Conservation (phyloP, 2,113 vertebrate species). For the Onychostoma macrolepis region DNA sequence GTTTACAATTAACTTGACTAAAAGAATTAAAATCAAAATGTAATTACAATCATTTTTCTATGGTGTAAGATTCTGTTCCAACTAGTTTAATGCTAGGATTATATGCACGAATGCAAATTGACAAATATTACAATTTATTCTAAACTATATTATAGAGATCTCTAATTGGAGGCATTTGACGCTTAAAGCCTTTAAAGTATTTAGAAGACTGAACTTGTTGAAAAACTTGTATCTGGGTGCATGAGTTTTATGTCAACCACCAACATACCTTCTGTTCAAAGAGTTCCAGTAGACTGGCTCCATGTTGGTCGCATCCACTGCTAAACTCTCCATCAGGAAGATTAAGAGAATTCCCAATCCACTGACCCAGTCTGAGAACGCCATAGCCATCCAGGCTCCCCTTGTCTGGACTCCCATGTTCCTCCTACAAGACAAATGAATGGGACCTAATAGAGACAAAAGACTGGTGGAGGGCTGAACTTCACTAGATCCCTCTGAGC, state of each 20-base stretch:
- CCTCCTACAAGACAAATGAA: constrained; percentile 23
- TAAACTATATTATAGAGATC: not conserved
- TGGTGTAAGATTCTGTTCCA: not conserved
- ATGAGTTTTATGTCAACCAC: not conserved
- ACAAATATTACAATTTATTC: not conserved
- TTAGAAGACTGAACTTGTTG: not conserved
- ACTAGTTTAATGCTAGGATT: not conserved
- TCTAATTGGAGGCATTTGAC: not conserved
- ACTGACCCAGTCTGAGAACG: constrained; percentile 39
- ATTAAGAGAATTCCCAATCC: constrained; percentile 55
- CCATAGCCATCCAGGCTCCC: constrained; percentile 42
- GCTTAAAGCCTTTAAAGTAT: not conserved
- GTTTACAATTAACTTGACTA: not conserved
- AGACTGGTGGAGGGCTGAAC: constrained; percentile 33
- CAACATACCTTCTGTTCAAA: constrained; percentile 63
- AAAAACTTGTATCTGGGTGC: not conserved
- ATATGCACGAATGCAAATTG: not conserved
- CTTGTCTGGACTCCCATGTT: constrained; percentile 51
- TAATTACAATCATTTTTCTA: not conserved
- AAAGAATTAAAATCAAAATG: not conserved
- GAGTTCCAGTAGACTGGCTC: constrained; percentile 69
- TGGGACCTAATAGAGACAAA: constrained; percentile 34
- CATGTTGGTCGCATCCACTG: constrained; percentile 58
- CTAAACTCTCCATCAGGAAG: constrained; percentile 56
- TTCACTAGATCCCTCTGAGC: constrained; percentile 45